A percentile compares a stretch with the other conserved stretches of the same genome.
These are phyloP conservation scores for Eptatretus burgeri DNA, from an alignment of 2,113 vertebrate species.

Conservation along the genomic window DNA sequence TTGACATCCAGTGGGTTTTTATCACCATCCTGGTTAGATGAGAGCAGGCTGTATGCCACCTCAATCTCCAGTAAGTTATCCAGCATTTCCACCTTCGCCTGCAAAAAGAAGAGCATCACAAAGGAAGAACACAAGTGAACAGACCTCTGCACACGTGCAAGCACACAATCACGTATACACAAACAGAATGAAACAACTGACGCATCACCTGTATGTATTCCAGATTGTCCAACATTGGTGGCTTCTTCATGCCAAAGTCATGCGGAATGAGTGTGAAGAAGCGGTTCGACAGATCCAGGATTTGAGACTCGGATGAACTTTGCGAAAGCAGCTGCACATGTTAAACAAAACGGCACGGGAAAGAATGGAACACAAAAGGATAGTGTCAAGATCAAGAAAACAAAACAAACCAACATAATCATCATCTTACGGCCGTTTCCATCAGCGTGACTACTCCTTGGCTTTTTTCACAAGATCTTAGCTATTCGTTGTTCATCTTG, in stretches of 20 bases:
- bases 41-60: slow-evolving; percentile 79
- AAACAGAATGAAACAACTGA: too few relatives aligned
- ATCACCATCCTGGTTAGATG: slow-evolving; percentile 34
- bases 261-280: slow-evolving; percentile 95
- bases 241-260: slow-evolving; percentile 97
- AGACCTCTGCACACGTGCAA: neutral
- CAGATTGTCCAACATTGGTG: slow-evolving; percentile 45
- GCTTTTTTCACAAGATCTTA: too few relatives aligned
- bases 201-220: slow-evolving; percentile 55
- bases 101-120: neutral
- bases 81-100: slow-evolving; percentile 92
- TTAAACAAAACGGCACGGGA: neutral
- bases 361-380: too few relatives aligned
- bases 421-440: too few relatives aligned
- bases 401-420: too few relatives aligned
- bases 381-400: too few relatives aligned
- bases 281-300: slow-evolving; percentile 79
- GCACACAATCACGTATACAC: too few relatives aligned
- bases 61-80: slow-evolving; percentile 95
- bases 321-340: slow-evolving; percentile 39
- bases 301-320: slow-evolving; percentile 30
- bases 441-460: too few relatives aligned
- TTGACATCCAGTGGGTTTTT: slow-evolving; percentile 84
- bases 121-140: neutral
- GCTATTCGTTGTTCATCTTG: too few relatives aligned